These are phyloP conservation scores for Cercocebus atys DNA, from an alignment of 2,113 vertebrate species.

Conservation along the genomic window DNA sequence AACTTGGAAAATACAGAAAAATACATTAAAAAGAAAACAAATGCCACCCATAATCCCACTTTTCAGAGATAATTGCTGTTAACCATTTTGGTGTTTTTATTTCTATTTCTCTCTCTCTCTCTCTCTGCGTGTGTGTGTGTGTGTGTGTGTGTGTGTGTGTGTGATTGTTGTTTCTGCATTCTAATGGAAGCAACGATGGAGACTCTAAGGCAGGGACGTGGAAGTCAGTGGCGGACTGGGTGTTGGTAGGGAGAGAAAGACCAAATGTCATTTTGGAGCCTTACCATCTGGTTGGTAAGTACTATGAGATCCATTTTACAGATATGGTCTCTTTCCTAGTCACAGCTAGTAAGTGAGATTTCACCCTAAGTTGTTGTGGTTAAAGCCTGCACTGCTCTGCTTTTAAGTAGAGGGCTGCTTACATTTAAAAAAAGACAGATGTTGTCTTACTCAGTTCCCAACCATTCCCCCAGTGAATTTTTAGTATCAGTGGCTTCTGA, in stretches of 20 bases:
- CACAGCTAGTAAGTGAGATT: background rate
- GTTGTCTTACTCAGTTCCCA: background rate
- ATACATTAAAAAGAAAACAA: background rate
- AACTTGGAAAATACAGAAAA: slow-evolving; percentile 15
- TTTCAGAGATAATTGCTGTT: background rate
- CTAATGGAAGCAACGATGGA: background rate
- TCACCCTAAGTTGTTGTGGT: background rate
- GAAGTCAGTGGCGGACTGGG: background rate
- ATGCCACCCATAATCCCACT: background rate
- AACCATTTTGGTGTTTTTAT: slow-evolving; percentile 1
- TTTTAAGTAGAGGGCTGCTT: slow-evolving; percentile 5
- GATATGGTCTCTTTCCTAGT: background rate
- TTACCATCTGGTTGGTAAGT: background rate
- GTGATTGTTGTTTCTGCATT: background rate
- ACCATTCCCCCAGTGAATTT: background rate
- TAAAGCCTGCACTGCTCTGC: background rate
- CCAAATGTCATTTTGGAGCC: background rate
- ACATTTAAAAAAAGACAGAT: background rate
- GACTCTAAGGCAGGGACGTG: background rate
- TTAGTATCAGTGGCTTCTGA: background rate
- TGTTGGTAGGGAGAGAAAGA: background rate
- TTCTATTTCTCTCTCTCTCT: background rate
- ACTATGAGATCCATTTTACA: background rate
- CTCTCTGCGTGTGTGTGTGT: no score
- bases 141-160: no score